These are phyloP conservation scores for Manduca sexta DNA, from an alignment of 1,140 invertebrate genomes.

Conservation along the genomic window DNA sequence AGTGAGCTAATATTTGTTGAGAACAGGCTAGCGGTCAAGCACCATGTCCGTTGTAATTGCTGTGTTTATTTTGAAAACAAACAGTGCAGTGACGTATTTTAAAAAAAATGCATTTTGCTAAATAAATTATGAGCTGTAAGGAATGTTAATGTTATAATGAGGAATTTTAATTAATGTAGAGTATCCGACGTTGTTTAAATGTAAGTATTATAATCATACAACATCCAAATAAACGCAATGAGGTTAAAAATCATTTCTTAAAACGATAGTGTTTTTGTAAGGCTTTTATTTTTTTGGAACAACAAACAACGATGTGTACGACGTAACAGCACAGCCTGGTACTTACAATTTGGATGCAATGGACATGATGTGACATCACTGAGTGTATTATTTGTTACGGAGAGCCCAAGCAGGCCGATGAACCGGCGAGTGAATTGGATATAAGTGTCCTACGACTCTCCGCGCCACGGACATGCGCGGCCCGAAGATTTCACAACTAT, in stretches of 20 bases:
- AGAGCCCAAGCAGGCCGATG: slow-evolving; percentile 38
- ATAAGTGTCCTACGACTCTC: slow-evolving; percentile 44
- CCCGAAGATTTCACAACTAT: slow-evolving; percentile 1
- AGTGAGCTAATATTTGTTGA: slow-evolving; percentile 55
- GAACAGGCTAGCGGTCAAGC: slow-evolving; percentile 29
- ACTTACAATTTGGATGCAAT: slow-evolving; percentile 41
- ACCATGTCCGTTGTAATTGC: slow-evolving; percentile 21
- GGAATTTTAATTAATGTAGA: too few relatives aligned
- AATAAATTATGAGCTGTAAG: too few relatives aligned
- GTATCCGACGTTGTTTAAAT: too few relatives aligned
- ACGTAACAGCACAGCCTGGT: slow-evolving; percentile 4
- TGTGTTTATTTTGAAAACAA: slow-evolving; percentile 1
- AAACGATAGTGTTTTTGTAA: too few relatives aligned
- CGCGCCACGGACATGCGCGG: slow-evolving; percentile 13
- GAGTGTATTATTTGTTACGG: slow-evolving; percentile 35
- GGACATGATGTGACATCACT: slow-evolving; percentile 42
- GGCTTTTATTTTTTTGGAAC: not conserved
- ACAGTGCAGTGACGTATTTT: not conserved
- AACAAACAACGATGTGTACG: not conserved
- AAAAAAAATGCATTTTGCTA: too few relatives aligned
- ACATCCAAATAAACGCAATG: too few relatives aligned
- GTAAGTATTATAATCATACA: too few relatives aligned
- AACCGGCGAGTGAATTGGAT: slow-evolving; percentile 54
- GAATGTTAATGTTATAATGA: too few relatives aligned
- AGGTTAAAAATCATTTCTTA: too few relatives aligned